Percentiles rank a stretch among this genome's conserved stretches.
Conservation (phyloP, 2,113 vertebrate genomes). For the Meles meles region DNA sequence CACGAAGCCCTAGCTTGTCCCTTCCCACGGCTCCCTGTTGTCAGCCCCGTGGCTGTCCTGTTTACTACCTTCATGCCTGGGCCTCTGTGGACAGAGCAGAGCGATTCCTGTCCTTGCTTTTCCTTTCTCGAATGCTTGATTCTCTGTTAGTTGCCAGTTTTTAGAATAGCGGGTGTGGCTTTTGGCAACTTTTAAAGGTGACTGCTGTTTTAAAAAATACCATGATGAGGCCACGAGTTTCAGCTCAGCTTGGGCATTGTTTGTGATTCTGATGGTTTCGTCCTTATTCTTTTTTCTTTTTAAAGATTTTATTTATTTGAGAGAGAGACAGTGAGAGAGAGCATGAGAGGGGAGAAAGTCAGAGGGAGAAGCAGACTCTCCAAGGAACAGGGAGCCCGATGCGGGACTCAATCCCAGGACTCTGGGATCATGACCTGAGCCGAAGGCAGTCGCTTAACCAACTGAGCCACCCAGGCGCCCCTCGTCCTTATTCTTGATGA, state of each 20-base stretch:
- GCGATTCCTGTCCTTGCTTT: background rate
- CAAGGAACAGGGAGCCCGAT: too few species aligned
- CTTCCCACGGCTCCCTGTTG: background rate
- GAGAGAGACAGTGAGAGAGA: too few species aligned
- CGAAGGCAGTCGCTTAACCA: too few species aligned
- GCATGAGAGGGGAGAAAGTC: too few species aligned
- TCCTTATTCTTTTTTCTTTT: background rate
- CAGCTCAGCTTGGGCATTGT: background rate
- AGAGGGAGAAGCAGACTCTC: too few species aligned
- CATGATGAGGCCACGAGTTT: background rate
- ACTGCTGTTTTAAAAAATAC: background rate
- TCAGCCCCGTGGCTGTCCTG: too few species aligned
- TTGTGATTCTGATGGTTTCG: background rate
- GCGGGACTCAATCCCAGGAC: too few species aligned
- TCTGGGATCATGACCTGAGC: too few species aligned
- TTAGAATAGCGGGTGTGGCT: background rate
- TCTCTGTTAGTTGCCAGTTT: background rate
- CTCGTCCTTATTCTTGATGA: background rate
- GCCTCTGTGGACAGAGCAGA: too few species aligned
- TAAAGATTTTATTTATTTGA: too few species aligned
- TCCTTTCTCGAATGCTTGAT: background rate
- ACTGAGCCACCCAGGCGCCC: too few species aligned
- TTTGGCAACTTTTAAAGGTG: background rate
- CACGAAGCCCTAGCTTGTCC: rapidly evolving
- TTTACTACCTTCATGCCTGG: background rate